A percentile compares a stretch with the other conserved stretches of the same genome.
Evolutionary conservation across 2,888 invertebrate species (phyloP).

Genomic region (Apomyelois bistriatella): DNA sequence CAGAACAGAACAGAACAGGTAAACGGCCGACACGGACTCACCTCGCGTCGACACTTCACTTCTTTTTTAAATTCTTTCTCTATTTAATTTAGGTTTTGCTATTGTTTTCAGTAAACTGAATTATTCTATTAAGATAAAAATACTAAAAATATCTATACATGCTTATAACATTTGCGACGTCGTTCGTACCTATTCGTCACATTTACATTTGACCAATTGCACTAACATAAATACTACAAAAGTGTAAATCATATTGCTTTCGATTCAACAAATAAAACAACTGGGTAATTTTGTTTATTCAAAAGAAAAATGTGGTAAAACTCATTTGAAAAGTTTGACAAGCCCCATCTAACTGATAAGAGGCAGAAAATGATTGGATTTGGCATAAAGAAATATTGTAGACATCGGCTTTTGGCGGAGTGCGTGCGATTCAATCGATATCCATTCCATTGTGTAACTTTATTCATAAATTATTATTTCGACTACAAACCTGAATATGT

Average conservation of each 20-base stretch:
- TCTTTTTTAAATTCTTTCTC: too few species aligned
- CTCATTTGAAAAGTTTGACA: constrained; percentile 68
- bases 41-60: constrained; percentile 10
- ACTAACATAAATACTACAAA: too few species aligned
- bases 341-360: constrained; percentile 63
- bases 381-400: constrained; percentile 58
- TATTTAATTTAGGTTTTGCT: too few species aligned
- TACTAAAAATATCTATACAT: too few species aligned
- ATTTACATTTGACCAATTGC: too few species aligned
- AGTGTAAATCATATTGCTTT: too few species aligned
- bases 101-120: too few species aligned
- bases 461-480: neutral
- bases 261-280: neutral
- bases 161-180: too few species aligned
- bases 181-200: too few species aligned
- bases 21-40: constrained; percentile 10
- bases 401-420: constrained; percentile 43
- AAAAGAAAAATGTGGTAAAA: constrained; percentile 45
- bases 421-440: constrained; percentile 36
- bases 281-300: constrained; percentile 33
- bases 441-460: constrained; percentile 31
- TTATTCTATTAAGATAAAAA: too few species aligned
- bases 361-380: constrained; percentile 57
- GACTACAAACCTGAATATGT: too few species aligned
- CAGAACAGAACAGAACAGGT: too few species aligned